Evolutionary conservation across 37 sponge, comb jelly and placozoan species (phyloP).

Genomic region (Eunapius fragilis): DNA sequence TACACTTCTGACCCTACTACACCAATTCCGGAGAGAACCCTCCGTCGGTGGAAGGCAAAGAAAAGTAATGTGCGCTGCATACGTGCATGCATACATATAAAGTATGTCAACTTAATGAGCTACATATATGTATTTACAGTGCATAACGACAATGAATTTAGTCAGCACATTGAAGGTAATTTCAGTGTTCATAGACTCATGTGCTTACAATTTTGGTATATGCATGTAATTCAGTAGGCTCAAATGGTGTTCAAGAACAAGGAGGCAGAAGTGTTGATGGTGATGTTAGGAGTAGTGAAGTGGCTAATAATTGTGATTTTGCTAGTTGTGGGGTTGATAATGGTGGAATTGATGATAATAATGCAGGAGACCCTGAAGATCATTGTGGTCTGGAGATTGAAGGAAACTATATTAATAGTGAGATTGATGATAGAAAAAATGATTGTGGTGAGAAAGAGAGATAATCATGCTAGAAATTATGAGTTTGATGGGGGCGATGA

Average conservation of each 20-base stretch:
- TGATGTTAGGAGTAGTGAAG: background rate
- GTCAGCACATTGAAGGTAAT: background rate
- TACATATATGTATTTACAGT: background rate
- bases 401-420: background rate
- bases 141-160: background rate
- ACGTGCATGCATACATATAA: background rate
- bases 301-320: background rate
- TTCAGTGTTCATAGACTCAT: background rate
- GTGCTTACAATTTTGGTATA: background rate
- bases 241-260: background rate
- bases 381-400: background rate
- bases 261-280: background rate
- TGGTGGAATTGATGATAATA: background rate
- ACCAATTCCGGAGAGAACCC: background rate
- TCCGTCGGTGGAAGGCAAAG: background rate
- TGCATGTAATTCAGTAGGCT: background rate
- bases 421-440: background rate
- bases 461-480: background rate
- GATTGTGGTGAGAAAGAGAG: background rate
- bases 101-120: background rate
- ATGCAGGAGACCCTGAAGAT: background rate
- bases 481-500: background rate
- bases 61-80: background rate
- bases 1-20: background rate
- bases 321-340: background rate